Percentiles rank a stretch among this genome's conserved stretches.
These are phyloP conservation scores for Galerucella nymphaeae DNA, from an alignment of 2,888 invertebrate genomes.

Conservation along the genomic window DNA sequence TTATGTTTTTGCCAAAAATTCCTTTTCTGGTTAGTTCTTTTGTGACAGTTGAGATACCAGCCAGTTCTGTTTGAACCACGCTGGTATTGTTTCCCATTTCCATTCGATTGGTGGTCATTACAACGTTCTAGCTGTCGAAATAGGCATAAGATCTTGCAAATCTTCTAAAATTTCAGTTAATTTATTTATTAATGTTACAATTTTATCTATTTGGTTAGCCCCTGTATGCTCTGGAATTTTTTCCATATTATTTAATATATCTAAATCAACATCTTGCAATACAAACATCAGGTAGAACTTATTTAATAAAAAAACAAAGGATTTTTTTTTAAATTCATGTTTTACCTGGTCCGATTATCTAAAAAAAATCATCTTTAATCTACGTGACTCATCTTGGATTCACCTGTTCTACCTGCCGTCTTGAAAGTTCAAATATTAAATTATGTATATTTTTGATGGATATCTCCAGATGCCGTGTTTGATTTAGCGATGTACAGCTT, in stretches of 20 bases:
- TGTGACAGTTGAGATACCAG: no score
- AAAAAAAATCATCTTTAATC: conserved; percentile 8
- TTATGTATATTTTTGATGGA: background rate
- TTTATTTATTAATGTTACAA: no score
- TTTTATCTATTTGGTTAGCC: no score
- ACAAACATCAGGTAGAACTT: conserved; percentile 8
- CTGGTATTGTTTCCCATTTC: no score
- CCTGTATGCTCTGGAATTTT: background rate
- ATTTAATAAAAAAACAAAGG: conserved; percentile 1
- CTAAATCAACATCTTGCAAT: background rate
- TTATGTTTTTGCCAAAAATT: no score
- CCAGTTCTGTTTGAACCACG: no score
- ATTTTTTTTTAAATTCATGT: background rate
- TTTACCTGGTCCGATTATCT: conserved; percentile 14
- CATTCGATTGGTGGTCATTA: no score
- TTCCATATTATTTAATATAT: background rate
- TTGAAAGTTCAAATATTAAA: background rate
- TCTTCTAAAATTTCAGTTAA: no score
- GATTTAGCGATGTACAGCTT: background rate
- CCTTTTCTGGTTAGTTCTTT: no score
- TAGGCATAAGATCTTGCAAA: no score
- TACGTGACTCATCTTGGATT: conserved; percentile 6
- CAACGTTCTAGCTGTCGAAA: no score
- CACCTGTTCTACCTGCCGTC: conserved; percentile 11
- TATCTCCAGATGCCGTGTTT: background rate